Base-by-base conservation (phyloP, 2,797 vertebrate genomes). In the Furcifer pardalis region DNA sequence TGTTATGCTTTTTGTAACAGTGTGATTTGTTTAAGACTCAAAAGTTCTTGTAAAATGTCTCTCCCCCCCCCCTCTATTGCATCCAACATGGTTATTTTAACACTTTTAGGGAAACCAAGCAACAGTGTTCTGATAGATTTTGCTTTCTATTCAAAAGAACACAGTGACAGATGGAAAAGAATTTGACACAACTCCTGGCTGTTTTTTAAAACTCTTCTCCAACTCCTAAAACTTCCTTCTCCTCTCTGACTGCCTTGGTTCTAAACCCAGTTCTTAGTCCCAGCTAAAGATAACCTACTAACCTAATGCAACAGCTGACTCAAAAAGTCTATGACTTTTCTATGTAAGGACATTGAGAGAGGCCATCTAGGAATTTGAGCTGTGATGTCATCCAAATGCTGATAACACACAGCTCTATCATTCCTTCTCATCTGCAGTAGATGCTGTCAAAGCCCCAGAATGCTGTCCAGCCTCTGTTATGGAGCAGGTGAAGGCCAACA, bases 11-110 rank as follows among this genome's bases (percentile, higher is more conserved):
- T 72, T 72, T 42, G n/a, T 46, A 23, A 7, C 17, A 3, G 74
- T 76, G 19, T 32, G 30, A 4, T 46, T 32, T 84, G 46, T 35
- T 17, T 66, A 72, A 44, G 23, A 44, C 42, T 46, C 25, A 77
- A n/a, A 59, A 23, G 87, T 90, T 60, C 32, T 85, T 89, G 92
- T 93, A 81, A 90, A 91, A 44, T 89, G 60, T 89, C 77, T 80
- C 42, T 91, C 56, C 68, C 4, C 75, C 88, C 89, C 35, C 62
- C 91, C 49, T 66, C 88, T 30, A 30, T 86, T 87, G 52, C 30
- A 5, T 12, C 44, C 9, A 32, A 10, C 35, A 49, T 77, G 84
- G 71, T 87, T 92, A 89, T 74, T 77, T 8, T 79, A 71, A 68
- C 76, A 56, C 84, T 82, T 90, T 79, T 42, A 87, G 15, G 68